phyloP scores from a whole-genome alignment of 2,888 invertebrate genomes.

The Eupithecia dodoneata region DNA sequence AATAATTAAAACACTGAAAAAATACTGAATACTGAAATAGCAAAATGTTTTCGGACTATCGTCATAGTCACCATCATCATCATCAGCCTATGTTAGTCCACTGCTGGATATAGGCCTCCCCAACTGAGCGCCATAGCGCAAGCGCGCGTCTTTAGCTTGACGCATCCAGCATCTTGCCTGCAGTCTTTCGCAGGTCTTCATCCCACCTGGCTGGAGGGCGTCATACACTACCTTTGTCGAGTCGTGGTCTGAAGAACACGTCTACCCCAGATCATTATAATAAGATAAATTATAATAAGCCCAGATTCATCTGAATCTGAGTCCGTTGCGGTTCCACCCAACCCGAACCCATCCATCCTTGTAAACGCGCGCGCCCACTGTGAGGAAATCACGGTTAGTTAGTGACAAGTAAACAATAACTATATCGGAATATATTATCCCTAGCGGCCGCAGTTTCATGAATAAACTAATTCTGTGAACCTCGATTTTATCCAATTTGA shows the following conservation, averaged over 20 bases:
- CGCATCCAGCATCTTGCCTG: no score
- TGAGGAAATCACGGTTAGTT: conserved; percentile 48
- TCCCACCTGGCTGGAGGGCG: no score
- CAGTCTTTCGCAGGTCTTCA: neutral
- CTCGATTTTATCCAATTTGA: conserved; percentile 18
- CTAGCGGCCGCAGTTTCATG: conserved; percentile 50
- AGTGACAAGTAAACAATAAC: conserved; percentile 54
- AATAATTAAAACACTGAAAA: no score
- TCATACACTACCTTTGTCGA: no score
- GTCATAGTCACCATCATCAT: no score
- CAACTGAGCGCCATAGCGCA: no score
- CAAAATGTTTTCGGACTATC: no score
- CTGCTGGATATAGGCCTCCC: no score
- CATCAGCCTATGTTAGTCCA: no score
- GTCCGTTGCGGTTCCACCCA: neutral
- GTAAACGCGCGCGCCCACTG: conserved; percentile 12
- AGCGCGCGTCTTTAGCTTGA: no score
- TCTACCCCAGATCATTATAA: neutral
- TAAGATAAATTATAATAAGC: neutral
- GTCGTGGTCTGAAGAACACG: neutral
- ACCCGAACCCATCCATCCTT: conserved; percentile 3
- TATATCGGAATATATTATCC: conserved; percentile 52
- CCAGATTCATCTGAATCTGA: neutral
- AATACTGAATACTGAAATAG: no score
- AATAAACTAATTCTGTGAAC: conserved; percentile 54